phyloP scores from a whole-genome alignment of 2,888 invertebrate species.

The Uropetala carovei region DNA sequence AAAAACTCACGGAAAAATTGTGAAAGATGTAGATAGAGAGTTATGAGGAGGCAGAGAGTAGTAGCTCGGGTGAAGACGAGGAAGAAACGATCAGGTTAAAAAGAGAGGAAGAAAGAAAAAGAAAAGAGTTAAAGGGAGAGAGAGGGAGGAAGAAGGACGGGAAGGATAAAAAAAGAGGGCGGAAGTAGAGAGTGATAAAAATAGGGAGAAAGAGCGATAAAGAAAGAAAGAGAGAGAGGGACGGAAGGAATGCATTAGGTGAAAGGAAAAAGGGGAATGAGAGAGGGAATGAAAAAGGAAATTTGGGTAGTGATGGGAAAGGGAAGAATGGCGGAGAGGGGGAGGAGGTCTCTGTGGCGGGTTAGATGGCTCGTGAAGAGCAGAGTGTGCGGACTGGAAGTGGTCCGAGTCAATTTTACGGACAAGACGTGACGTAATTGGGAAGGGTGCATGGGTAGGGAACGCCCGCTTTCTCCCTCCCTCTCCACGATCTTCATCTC shows the following conservation, averaged over 20 bases:
- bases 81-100: neutral
- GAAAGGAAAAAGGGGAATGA: neutral
- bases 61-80: too few relatives aligned
- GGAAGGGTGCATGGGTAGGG: neutral
- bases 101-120: neutral
- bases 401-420: constrained; percentile 50
- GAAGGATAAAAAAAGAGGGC: too few relatives aligned
- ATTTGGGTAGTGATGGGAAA: neutral
- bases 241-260: neutral
- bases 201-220: neutral
- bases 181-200: too few relatives aligned
- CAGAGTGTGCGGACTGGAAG: constrained; percentile 19
- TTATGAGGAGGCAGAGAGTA: too few relatives aligned
- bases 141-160: neutral
- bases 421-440: constrained; percentile 56
- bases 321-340: neutral
- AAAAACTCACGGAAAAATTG: too few relatives aligned
- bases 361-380: constrained; percentile 50
- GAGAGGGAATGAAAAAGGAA: neutral
- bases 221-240: neutral
- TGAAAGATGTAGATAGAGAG: too few relatives aligned
- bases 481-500: neutral
- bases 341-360: neutral
- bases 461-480: neutral
- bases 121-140: too few relatives aligned